Evolutionary conservation across 1,140 invertebrate genomes (phyloP).

Genomic region (Drosophila tristis): DNA sequence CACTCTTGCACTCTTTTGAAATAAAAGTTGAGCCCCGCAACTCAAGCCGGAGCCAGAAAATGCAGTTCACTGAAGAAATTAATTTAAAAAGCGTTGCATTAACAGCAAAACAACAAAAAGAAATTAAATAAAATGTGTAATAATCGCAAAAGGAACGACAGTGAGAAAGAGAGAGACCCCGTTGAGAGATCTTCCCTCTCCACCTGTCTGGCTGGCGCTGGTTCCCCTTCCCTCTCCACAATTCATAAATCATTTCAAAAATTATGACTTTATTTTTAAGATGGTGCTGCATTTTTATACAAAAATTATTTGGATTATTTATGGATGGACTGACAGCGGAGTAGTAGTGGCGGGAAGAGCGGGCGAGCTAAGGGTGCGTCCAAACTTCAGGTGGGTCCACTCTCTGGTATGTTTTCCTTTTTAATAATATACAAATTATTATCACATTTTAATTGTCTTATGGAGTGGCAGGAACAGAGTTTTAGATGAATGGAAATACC

Average conservation of each 20-base stretch:
- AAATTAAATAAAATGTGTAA: conserved; percentile 75
- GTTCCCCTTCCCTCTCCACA: conserved; percentile 40
- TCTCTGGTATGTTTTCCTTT: not conserved
- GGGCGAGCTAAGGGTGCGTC: not conserved
- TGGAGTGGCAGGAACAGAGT: not conserved
- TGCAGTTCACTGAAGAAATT: conserved; percentile 63
- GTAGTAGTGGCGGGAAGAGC: not conserved
- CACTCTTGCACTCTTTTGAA: conserved; percentile 16
- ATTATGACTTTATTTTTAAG: conserved; percentile 80
- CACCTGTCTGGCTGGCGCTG: conserved; percentile 39
- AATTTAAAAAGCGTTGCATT: conserved; percentile 76
- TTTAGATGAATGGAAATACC: not conserved
- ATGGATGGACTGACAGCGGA: conserved; percentile 29
- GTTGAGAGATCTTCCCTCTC: conserved; percentile 7
- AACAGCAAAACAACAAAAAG: conserved; percentile 62
- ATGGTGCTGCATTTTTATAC: conserved; percentile 67
- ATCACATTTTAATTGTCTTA: conserved; percentile 67
- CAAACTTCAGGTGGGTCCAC: conserved; percentile 13
- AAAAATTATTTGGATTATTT: conserved; percentile 72
- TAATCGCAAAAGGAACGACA: conserved; percentile 43
- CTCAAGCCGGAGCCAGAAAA: conserved; percentile 42
- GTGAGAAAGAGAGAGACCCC: conserved; percentile 7
- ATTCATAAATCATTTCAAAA: conserved; percentile 79
- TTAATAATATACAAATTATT: conserved; percentile 41
- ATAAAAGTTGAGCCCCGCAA: conserved; percentile 22